Evolutionary conservation across 2,797 vertebrate species (phyloP).

Genomic region (Syngnathus rostellatus): DNA sequence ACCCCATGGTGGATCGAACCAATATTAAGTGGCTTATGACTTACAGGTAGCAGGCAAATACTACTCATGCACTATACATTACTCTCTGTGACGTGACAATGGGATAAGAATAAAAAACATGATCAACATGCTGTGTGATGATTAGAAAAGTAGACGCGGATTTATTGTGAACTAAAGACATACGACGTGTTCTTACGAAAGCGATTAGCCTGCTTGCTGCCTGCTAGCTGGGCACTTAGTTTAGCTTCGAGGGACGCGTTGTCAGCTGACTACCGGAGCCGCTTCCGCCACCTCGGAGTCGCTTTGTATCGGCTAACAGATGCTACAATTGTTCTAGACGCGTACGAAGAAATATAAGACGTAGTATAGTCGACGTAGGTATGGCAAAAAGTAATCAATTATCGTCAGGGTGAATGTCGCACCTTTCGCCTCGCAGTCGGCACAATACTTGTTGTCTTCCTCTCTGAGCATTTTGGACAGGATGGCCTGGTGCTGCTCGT

Average conservation of each 20-base stretch:
- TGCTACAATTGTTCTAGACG: background rate
- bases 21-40: background rate
- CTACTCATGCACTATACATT: background rate
- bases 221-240: conserved; percentile 51
- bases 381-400: background rate
- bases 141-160: background rate
- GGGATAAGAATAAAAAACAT: background rate
- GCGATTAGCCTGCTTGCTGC: conserved; percentile 56
- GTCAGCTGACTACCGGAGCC: conserved; percentile 57
- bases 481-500: conserved; percentile 98
- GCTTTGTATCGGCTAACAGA: conserved; percentile 20
- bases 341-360: background rate
- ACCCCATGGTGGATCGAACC: background rate
- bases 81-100: background rate
- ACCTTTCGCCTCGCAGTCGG: conserved; percentile 98
- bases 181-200: conserved; percentile 15
- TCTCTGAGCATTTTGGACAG: conserved; percentile 92
- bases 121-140: background rate
- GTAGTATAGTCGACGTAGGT: background rate
- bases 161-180: background rate
- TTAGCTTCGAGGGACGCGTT: conserved; percentile 45
- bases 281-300: conserved; percentile 11
- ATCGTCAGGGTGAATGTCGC: conserved; percentile 9
- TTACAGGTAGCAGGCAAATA: background rate
- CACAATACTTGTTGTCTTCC: conserved; percentile 99